A percentile compares a stretch with the other conserved stretches of the same genome.
These are phyloP conservation scores for Rhorus exstirpatorius DNA, from an alignment of 2,888 invertebrate genomes.

Conservation along the genomic window DNA sequence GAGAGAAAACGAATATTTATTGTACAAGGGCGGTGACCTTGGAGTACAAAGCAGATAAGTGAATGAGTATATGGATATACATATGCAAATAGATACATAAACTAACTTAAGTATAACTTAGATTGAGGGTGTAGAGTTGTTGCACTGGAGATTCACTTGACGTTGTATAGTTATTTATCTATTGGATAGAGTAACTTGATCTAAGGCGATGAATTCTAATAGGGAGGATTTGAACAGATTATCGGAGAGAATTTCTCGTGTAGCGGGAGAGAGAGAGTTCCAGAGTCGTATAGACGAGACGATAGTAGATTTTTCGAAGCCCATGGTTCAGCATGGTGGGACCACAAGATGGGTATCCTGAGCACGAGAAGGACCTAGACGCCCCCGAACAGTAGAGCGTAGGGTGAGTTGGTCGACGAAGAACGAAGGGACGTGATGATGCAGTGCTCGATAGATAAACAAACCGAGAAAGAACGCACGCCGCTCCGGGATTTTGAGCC, in stretches of 20 bases:
- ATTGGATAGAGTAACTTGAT: too few species aligned
- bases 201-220: too few species aligned
- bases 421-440: neutral
- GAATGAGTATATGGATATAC: too few species aligned
- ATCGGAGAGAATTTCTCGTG: too few species aligned
- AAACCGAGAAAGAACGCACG: neutral
- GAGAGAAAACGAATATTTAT: neutral
- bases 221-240: too few species aligned
- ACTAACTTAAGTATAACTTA: too few species aligned
- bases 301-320: neutral
- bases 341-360: neutral
- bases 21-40: neutral
- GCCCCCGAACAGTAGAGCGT: neutral
- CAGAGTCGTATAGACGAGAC: neutral
- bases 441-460: neutral
- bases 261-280: neutral
- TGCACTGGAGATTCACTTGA: too few species aligned
- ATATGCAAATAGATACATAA: too few species aligned
- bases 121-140: too few species aligned
- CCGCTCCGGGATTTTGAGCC: neutral
- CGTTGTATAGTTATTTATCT: too few species aligned
- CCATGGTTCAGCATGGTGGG: neutral
- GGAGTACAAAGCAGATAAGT: too few species aligned
- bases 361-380: neutral
- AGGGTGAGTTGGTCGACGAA: neutral